Evolutionary conservation across 2,888 invertebrate genomes (phyloP).

Genomic region (Orthosia cruda): DNA sequence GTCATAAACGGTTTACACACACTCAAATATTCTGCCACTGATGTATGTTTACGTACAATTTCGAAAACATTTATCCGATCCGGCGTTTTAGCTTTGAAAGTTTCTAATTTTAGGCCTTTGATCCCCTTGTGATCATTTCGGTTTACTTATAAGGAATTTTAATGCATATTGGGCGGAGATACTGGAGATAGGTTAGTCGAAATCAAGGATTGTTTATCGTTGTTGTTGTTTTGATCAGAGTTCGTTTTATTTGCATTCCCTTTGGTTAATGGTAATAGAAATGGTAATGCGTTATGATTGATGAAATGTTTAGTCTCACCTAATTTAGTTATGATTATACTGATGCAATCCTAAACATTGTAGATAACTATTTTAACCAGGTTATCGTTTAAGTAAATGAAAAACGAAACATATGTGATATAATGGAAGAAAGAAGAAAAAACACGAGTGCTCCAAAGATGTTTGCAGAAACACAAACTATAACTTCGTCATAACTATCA

Average conservation of each 20-base stretch:
- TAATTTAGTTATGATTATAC: not conserved
- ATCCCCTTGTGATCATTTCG: conserved; percentile 77
- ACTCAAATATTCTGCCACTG: conserved; percentile 72
- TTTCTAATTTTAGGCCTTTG: conserved; percentile 85
- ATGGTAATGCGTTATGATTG: conserved; percentile 5
- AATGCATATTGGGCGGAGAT: conserved; percentile 66
- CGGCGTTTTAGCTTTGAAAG: conserved; percentile 78
- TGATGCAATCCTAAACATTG: not conserved
- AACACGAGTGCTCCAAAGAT: not conserved
- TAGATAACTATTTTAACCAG: not conserved
- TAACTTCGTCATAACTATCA: conserved; percentile 44
- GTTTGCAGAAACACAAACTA: conserved; percentile 10
- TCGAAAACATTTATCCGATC: conserved; percentile 82
- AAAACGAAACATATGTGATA: not conserved
- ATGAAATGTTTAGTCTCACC: not conserved
- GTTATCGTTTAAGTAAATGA: not conserved
- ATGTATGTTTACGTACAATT: conserved; percentile 84
- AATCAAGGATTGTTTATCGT: conserved; percentile 55
- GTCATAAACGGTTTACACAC: conserved; percentile 75
- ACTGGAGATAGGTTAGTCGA: conserved; percentile 53
- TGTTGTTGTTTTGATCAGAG: conserved; percentile 45
- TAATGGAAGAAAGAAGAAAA: not conserved
- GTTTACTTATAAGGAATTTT: conserved; percentile 77
- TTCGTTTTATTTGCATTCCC: conserved; percentile 21
- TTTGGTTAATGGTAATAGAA: conserved; percentile 4